Evolutionary conservation across 2,888 invertebrate genomes (phyloP), one percentile per base, ranked within the genome.

Genomic region (Eupsilia transversa): DNA sequence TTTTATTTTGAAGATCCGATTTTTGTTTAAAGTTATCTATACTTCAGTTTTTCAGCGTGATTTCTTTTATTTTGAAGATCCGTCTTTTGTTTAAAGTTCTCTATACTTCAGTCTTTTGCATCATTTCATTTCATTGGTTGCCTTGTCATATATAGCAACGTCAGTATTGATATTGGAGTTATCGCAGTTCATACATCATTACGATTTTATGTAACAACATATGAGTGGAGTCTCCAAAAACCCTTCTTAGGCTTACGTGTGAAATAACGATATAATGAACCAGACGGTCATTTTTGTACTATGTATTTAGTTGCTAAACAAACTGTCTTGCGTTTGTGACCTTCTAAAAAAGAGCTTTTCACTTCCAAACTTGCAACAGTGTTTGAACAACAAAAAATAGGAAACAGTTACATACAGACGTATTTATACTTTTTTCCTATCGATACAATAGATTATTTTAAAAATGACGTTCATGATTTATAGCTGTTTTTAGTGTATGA

Each of bases 361-460:
- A 46, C 9, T 14, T 43, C 17, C n/a, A 54, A 73, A 52, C 9
- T 46, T 14, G 20, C 33, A 49, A 14, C 17, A 60, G 17, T 63
- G 17, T 67, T 49, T 30, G 41, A 66, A 56, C 30, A 67, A 63
- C 33, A 75, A 79, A 79, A 81, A 81, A 14, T 46, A 10, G 23
- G 7, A 60, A 82, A 77, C 77, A 69, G 77, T 69, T 69, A 68
- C 54, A 65, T 59, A 7, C 54, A 66, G 30, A 56, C 2, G 61
- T 75, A 69, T 65, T 75, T 63, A 63, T 57, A 57, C 78, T 52
- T 63, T 57, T 80, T 63, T 75, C 23, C 12, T 23, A 64, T 70
- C n/a, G 60, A 61, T 82, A 69, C 54, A 77, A 82, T 69, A 82
- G 64, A 82, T 76, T 69, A 82, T 77, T 81, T 75, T 54, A 35